phyloP scores from a whole-genome alignment of 2,797 vertebrate genomes.

The Artibeus jamaicensis region DNA sequence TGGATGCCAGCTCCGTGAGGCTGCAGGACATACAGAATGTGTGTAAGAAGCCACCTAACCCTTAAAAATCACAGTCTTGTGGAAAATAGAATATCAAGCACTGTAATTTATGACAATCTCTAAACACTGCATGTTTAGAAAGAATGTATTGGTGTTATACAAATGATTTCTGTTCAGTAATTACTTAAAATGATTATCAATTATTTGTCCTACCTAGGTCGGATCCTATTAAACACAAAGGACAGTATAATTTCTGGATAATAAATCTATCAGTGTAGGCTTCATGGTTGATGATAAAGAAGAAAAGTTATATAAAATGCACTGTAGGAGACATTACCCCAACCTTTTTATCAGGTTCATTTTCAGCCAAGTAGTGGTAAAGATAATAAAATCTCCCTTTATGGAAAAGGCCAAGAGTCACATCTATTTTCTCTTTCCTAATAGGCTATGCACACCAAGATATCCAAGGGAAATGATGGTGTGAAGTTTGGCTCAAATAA shows the following conservation, averaged over 20 bases:
- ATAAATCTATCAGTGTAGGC: not conserved
- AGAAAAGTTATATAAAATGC: not conserved
- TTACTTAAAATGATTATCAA: not conserved
- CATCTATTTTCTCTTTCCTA: constrained; percentile 18
- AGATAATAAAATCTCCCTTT: not conserved
- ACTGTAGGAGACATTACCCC: not conserved
- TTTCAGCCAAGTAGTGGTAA: constrained; percentile 2
- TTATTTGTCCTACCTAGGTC: not conserved
- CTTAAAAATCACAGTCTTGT: not conserved
- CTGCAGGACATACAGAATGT: not conserved
- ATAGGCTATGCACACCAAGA: not conserved
- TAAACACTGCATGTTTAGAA: not conserved
- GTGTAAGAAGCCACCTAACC: not conserved
- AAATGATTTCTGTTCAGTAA: not conserved
- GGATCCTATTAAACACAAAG: not conserved
- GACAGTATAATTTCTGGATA: not conserved
- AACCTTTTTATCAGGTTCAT: not conserved
- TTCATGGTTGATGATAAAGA: not conserved
- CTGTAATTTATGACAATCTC: not conserved
- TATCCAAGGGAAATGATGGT: not conserved
- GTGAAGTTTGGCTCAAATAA: not conserved
- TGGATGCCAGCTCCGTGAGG: not conserved
- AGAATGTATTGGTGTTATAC: not conserved
- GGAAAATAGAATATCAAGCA: not conserved
- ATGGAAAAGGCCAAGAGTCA: not conserved